Base-by-base conservation (phyloP, 1,140 invertebrate genomes). In the Caenorhabditis tropicalis region DNA sequence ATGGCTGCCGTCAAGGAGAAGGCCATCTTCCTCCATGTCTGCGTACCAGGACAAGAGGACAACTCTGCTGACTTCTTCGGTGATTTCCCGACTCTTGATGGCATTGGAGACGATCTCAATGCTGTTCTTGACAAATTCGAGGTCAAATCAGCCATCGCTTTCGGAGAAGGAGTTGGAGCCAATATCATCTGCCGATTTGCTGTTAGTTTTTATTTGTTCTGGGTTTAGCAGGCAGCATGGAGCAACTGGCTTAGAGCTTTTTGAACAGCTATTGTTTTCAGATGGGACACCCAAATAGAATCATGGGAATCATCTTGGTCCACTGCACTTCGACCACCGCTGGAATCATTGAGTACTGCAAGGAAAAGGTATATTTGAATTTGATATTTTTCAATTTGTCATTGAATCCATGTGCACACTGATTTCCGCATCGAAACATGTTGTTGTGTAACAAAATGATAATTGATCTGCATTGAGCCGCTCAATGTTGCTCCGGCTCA, bases 91-190 rank as follows among this genome's bases (percentile, higher is more conserved):
- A 94, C 94, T 31, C 94, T 96, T 88, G 95, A 96, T 92, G 94
- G 94, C 60, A 92, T 96, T 48, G 95, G 95, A 43, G 95, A 96
- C 91, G 95, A 96, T 91, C 91, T 96, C 79, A 94, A 95, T 12
- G 94, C 94, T 43, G 94, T 96, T 10, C 91, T 96, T 88, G 95
- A 96, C 91, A 94, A 95, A 88, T 92, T 96, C 12, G 95, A 93
- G 87, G 91, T 93, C 21, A 92, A 92, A 36, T 88, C 93, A 39
- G 95, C 95, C 0, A 94, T 96, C 60, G 95, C 95, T 7, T 92
- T 96, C 21, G 96, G 96, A 16, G 96, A 96, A 92, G 96, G 96
- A 7, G 95, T 95, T 6, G 96, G 96, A 1, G 95, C 95, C 29
- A 96, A 96, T 92, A 95, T 96, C 74, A 92, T 96, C 19, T 94